These are phyloP conservation scores for Drosophila repleta DNA, from an alignment of 1,140 invertebrate species.

Conservation along the genomic window DNA sequence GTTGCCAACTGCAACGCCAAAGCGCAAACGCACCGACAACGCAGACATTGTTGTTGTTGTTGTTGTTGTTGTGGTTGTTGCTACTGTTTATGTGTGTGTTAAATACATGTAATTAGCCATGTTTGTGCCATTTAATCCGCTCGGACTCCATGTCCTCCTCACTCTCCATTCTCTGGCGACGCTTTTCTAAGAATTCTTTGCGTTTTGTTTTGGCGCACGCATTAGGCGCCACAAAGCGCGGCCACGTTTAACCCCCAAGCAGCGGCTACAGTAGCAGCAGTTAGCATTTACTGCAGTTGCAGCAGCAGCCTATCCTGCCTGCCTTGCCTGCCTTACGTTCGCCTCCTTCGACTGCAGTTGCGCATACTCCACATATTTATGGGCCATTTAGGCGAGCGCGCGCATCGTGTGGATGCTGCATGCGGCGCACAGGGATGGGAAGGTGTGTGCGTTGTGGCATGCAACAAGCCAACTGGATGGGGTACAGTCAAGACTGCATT, in stretches of 20 bases:
- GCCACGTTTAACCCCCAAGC: conserved; percentile 77
- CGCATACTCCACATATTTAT: conserved; percentile 81
- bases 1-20: conserved; percentile 48
- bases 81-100: conserved; percentile 55
- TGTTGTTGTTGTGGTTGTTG: neutral
- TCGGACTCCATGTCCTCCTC: conserved; percentile 51
- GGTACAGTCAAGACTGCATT: neutral
- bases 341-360: conserved; percentile 34
- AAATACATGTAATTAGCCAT: conserved; percentile 82
- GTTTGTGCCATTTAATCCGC: conserved; percentile 81
- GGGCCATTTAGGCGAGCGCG: conserved; percentile 75
- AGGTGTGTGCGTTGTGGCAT: neutral
- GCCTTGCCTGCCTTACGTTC: conserved; percentile 1
- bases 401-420: conserved; percentile 68
- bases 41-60: conserved; percentile 23
- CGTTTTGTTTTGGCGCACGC: conserved; percentile 79
- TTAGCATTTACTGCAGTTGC: conserved; percentile 34
- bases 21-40: conserved; percentile 45
- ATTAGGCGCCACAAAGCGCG: conserved; percentile 75
- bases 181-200: conserved; percentile 78
- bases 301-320: neutral
- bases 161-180: conserved; percentile 54
- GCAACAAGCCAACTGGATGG: conserved; percentile 19
- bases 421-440: conserved; percentile 2
- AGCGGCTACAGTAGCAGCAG: conserved; percentile 25